A percentile compares a stretch with the other conserved stretches of the same genome.
Evolutionary conservation across 2,888 invertebrate genomes (phyloP).

Genomic region (Cryptus armator): DNA sequence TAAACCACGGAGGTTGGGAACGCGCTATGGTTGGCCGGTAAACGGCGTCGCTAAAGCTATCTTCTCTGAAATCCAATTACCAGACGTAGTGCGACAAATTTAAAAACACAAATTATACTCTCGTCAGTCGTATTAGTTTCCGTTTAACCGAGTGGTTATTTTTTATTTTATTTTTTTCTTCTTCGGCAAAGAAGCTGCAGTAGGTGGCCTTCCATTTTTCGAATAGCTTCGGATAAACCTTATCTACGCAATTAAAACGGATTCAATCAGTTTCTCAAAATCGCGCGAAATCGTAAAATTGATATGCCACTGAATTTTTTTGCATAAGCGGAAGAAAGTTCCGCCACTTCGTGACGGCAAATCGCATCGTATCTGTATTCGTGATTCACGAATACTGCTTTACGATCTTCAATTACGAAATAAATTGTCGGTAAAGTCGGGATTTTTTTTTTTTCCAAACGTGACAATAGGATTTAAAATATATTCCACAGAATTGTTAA

Average conservation of each 20-base stretch:
- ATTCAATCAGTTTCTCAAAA: not conserved
- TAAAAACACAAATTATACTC: slow-evolving; percentile 82
- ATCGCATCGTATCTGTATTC: no score
- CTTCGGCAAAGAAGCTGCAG: slow-evolving; percentile 43
- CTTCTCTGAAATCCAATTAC: slow-evolving; percentile 83
- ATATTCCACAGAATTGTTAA: no score
- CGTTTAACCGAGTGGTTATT: slow-evolving; percentile 50
- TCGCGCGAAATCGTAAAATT: no score
- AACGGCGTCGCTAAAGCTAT: slow-evolving; percentile 81
- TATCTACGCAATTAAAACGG: slow-evolving; percentile 16
- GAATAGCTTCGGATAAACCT: not conserved
- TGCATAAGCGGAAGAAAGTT: no score
- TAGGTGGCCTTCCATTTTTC: slow-evolving; percentile 27
- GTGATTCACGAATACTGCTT: no score
- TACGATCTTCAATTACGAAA: no score
- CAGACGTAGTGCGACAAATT: slow-evolving; percentile 79
- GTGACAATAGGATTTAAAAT: no score
- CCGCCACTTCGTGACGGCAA: no score
- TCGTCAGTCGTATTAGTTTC: slow-evolving; percentile 76
- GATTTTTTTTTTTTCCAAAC: no score
- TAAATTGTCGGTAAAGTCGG: no score
- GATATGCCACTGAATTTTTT: no score
- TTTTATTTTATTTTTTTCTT: slow-evolving; percentile 41
- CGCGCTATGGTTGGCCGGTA: slow-evolving; percentile 68
- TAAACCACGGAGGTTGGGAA: slow-evolving; percentile 71